Conservation (phyloP, 1,140 invertebrate genomes). For the Aphelinus atriplicis region DNA sequence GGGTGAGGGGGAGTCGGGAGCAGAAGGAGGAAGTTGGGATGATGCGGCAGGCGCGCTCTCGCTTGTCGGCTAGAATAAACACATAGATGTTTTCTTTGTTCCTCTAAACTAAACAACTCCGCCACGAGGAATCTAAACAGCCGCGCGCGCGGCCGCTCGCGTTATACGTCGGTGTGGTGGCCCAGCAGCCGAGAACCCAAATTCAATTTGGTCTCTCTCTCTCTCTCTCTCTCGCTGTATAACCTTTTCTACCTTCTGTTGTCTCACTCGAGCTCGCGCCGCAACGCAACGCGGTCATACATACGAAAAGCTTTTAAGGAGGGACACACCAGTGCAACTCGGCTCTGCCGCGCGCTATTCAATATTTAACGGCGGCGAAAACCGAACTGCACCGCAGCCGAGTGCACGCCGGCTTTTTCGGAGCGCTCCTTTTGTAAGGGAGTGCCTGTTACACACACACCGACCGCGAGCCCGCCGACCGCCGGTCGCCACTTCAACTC, state of each 20-base stretch:
- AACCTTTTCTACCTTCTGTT: constrained; percentile 30
- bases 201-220: constrained; percentile 65
- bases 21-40: constrained; percentile 36
- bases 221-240: constrained; percentile 43
- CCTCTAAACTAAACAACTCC: constrained; percentile 70
- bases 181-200: constrained; percentile 60
- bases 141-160: constrained; percentile 41
- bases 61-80: constrained; percentile 71
- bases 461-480: too few species aligned
- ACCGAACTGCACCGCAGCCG: constrained; percentile 11
- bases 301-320: constrained; percentile 37
- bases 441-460: not conserved
- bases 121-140: constrained; percentile 71
- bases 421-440: not conserved
- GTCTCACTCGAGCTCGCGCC: constrained; percentile 27
- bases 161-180: too few species aligned
- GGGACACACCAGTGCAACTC: constrained; percentile 5
- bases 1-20: constrained; percentile 38
- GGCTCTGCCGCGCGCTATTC: not conserved
- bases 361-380: constrained; percentile 32
- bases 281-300: too few species aligned
- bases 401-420: not conserved
- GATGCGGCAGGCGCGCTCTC: constrained; percentile 41
- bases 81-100: constrained; percentile 73
- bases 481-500: too few species aligned